phyloP scores from a whole-genome alignment of 2,888 invertebrate genomes.

The Lasioglossum morio region DNA sequence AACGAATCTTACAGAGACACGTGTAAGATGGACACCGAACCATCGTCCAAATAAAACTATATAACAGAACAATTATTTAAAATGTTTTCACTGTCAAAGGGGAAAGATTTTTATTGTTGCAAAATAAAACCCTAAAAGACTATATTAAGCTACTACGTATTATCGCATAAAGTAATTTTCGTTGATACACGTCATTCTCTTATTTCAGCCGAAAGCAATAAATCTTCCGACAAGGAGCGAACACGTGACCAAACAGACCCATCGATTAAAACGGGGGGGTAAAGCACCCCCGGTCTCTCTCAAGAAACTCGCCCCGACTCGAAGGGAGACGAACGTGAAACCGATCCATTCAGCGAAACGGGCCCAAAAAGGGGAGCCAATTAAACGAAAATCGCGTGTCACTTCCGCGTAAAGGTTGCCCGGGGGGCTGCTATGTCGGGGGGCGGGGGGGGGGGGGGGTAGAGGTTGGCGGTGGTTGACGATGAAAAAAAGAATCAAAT shows the following conservation, averaged over 20 bases:
- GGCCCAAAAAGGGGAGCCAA: slow-evolving; percentile 20
- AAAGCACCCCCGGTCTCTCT: background rate
- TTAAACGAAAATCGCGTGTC: slow-evolving; percentile 18
- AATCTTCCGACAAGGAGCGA: background rate
- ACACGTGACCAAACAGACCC: background rate
- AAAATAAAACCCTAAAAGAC: no score
- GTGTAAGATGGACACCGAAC: no score
- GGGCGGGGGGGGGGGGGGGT: no score
- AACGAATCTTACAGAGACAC: background rate
- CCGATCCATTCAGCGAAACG: background rate
- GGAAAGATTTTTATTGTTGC: no score
- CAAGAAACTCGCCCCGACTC: background rate
- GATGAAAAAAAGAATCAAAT: slow-evolving; percentile 51
- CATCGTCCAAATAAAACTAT: no score
- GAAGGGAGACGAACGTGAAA: background rate
- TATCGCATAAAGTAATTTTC: no score
- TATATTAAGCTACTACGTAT: no score
- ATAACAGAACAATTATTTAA: no score
- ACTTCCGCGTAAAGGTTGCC: background rate
- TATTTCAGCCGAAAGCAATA: background rate
- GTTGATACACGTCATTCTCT: background rate
- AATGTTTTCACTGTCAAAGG: no score
- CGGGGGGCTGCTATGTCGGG: background rate
- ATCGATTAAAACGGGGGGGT: background rate
- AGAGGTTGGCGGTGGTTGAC: background rate